Conservation (phyloP, 2,113 vertebrate genomes). For the Pseudorhombus dupliciocellatus region DNA sequence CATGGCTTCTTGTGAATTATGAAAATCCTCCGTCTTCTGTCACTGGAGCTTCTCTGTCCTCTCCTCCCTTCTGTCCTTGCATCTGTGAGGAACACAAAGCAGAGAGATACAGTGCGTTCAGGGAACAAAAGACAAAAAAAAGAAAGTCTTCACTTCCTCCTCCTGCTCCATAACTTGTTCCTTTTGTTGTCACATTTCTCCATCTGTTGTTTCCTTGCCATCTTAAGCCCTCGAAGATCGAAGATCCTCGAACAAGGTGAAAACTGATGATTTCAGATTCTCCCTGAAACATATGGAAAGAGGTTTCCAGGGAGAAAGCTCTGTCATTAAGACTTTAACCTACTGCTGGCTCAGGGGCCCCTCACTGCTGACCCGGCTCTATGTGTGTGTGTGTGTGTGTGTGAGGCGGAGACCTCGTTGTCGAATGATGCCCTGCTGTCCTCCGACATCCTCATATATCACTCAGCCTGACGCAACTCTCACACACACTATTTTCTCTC, state of each 20-base stretch:
- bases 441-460: conserved; percentile 69
- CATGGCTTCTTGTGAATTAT: conserved; percentile 23
- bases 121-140: neutral
- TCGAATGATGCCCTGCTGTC: conserved; percentile 54
- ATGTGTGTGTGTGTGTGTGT: conserved; percentile 30
- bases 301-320: conserved; percentile 61
- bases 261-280: conserved; percentile 47
- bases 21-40: conserved; percentile 8
- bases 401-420: conserved; percentile 18
- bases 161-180: neutral
- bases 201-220: neutral
- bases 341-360: conserved; percentile 62
- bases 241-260: conserved; percentile 54
- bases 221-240: no score
- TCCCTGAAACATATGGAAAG: conserved; percentile 61
- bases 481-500: conserved; percentile 11
- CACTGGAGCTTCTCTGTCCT: neutral
- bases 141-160: neutral
- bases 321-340: conserved; percentile 76
- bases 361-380: conserved; percentile 66
- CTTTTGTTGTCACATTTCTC: neutral
- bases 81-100: no score
- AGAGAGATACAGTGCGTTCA: neutral
- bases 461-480: conserved; percentile 59
- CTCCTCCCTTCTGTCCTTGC: neutral